Base-by-base conservation (phyloP, 2,888 invertebrate species). In the Esperia sulphurella region DNA sequence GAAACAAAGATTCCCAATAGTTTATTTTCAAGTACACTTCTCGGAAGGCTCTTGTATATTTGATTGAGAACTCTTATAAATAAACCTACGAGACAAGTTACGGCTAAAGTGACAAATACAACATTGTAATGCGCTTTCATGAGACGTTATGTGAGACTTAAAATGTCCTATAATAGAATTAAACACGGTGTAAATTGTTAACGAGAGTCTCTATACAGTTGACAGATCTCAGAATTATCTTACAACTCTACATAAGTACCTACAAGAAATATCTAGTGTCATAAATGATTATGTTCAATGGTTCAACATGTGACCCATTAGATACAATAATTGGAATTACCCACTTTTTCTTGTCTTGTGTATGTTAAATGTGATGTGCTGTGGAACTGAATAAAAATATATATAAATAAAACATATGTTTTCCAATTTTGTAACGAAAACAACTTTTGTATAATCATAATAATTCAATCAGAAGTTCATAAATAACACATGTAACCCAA, bases 61-160 rank as follows among this genome's bases (percentile, higher is more conserved):
- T 83, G 77, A 83, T 83, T 76, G 78, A 77, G 77, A 75, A 79
- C 76, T 71, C 71, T 76, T 74, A 71, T 70, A 79, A 75, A 80
- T 77, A 77, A 75, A 75, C 71, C 69, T 66, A 59, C 50, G 48
- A 51, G 65, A 68, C 65, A 67, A 55, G 64, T 64, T 61, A 60
- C 45, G 49, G 62, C 59, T 57, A 29, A 30, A 46, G 48, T 46
- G 49, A 51, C 21, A 45, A 38, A 46, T 43, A 51, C 46, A 38
- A 39, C 44, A 46, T 45, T 44, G 50, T 49, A 45, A 42, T 43
- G 33, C 43, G 47, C 49, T 42, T 49, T 49, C 31, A 47, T 31
- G 41, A 41, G 28, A 47, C 35, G 31, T 35, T 43, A 14, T 31
- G 29, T 38, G 30, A 35, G 39, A 33, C n/a, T 33, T 41, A 30